Conservation (phyloP, 1,140 invertebrate species). For the Oncopodura yosiiana region DNA sequence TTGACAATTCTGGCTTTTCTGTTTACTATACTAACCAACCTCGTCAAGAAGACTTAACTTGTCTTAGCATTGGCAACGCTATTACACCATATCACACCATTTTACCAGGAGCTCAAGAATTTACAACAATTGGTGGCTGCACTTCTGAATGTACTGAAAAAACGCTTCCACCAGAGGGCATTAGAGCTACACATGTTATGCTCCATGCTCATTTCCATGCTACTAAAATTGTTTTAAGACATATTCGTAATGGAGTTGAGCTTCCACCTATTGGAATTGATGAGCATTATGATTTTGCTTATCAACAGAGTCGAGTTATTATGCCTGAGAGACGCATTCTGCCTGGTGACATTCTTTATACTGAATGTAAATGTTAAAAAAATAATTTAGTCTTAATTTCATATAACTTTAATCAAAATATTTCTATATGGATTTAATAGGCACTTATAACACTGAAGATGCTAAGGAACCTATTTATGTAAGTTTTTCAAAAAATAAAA, state of each 20-base stretch:
- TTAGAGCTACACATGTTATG: constrained; percentile 66
- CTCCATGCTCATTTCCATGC: constrained; percentile 73
- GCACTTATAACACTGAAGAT: constrained; percentile 52
- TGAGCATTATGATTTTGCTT: constrained; percentile 6
- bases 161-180: constrained; percentile 64
- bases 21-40: constrained; percentile 62
- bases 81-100: constrained; percentile 69
- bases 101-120: constrained; percentile 60
- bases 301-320: constrained; percentile 58
- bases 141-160: constrained; percentile 63
- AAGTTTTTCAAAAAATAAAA: neutral
- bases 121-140: constrained; percentile 68
- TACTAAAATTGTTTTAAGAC: constrained; percentile 60
- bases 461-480: constrained; percentile 34
- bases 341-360: constrained; percentile 66
- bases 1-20: constrained; percentile 69
- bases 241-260: constrained; percentile 63
- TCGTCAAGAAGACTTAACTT: constrained; percentile 62
- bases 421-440: too few species aligned
- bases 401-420: too few species aligned
- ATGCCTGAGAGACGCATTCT: constrained; percentile 59
- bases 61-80: constrained; percentile 67
- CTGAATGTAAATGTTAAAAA: constrained; percentile 68
- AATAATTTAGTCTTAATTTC: too few species aligned
- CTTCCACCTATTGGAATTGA: constrained; percentile 47